Evolutionary conservation across 1,140 invertebrate species (phyloP).

Genomic region (Trachymyrmex cornetzi): DNA sequence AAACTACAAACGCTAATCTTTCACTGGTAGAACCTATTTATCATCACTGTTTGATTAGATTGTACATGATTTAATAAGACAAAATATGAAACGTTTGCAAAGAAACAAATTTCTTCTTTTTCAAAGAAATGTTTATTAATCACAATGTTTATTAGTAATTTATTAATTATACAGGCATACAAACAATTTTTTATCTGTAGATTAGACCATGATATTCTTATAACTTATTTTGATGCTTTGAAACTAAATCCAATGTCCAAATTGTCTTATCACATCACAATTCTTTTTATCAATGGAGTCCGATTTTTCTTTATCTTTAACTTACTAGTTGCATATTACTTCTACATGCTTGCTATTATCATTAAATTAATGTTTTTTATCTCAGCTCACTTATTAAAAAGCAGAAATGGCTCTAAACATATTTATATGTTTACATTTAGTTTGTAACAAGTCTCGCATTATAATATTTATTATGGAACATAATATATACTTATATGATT

Average conservation of each 20-base stretch:
- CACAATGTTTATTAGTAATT: no score
- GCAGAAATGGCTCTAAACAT: neutral
- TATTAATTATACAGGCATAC: neutral
- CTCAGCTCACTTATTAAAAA: no score
- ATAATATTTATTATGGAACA: neutral
- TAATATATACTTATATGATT: neutral
- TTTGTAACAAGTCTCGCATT: neutral
- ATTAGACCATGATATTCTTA: no score
- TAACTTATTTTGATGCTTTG: no score
- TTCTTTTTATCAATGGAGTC: no score
- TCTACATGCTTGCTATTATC: no score
- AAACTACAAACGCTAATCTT: neutral
- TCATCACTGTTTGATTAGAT: neutral
- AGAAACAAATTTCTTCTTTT: constrained; percentile 19
- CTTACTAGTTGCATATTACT: no score
- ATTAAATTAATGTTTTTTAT: no score
- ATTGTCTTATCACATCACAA: no score
- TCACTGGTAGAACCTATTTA: neutral
- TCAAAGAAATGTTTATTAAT: neutral
- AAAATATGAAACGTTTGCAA: constrained; percentile 41
- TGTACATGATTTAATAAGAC: constrained; percentile 15
- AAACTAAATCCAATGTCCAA: no score
- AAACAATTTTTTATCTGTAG: no score
- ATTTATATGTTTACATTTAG: neutral
- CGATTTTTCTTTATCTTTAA: no score